Conservation (phyloP, 2,888 invertebrate species). For the Linnaemya tessellans region DNA sequence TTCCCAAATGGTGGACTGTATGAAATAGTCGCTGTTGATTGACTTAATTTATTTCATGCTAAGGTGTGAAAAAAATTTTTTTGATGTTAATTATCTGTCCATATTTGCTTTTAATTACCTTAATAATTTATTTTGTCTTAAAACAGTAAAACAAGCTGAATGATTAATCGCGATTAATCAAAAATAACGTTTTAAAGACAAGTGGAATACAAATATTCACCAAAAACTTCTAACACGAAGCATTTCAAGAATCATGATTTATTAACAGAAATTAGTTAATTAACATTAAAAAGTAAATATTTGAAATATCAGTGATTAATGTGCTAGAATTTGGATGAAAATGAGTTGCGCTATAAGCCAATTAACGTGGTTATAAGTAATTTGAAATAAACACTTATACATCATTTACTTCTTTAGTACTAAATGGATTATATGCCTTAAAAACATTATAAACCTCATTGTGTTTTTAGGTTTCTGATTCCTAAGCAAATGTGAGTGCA, state of each 20-base stretch:
- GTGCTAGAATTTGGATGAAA: neutral
- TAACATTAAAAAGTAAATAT: neutral
- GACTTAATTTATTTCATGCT: neutral
- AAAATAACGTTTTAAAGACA: neutral
- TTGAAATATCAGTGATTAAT: neutral
- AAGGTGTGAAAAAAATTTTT: neutral
- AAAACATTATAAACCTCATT: neutral
- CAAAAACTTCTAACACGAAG: neutral
- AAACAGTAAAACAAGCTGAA: slow-evolving; percentile 21
- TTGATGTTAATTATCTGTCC: slow-evolving; percentile 26
- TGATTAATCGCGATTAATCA: neutral
- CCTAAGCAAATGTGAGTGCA: slow-evolving; percentile 1
- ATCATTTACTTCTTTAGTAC: neutral
- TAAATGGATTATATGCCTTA: neutral
- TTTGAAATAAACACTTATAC: neutral
- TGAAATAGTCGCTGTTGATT: neutral
- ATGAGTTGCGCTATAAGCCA: neutral
- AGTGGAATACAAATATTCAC: neutral
- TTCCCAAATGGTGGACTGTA: neutral
- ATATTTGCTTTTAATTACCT: neutral
- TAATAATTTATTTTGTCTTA: slow-evolving; percentile 7
- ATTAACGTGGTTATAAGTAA: neutral
- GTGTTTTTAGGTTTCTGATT: neutral
- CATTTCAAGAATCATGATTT: neutral
- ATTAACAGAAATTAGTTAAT: neutral